Percentiles rank a stretch among this genome's conserved stretches.
phyloP scores from a whole-genome alignment of 2,797 vertebrate species.

The Furcifer pardalis region DNA sequence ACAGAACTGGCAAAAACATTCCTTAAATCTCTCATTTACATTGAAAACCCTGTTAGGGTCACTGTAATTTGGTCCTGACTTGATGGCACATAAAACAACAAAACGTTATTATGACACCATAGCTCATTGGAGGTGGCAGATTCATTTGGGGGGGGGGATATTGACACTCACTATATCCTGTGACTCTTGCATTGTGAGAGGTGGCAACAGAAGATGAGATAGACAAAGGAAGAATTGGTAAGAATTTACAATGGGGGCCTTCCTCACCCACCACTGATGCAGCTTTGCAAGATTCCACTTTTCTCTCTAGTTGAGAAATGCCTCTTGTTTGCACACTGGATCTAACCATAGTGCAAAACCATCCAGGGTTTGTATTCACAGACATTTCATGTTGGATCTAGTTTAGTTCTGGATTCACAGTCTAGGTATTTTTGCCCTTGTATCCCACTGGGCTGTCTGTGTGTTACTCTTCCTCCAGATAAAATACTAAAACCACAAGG shows the following conservation, averaged over 20 bases:
- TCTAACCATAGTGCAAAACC: background rate
- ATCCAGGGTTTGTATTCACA: background rate
- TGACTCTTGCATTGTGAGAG: background rate
- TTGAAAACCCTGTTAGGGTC: too few relatives aligned
- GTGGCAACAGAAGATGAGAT: background rate
- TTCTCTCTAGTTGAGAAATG: background rate
- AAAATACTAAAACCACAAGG: background rate
- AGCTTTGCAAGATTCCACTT: background rate
- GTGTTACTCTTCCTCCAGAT: background rate
- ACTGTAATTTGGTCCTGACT: too few relatives aligned
- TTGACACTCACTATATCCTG: background rate
- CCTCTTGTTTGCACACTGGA: background rate
- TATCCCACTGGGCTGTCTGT: background rate
- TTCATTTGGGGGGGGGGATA: background rate
- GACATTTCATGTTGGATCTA: background rate
- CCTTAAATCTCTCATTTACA: too few relatives aligned
- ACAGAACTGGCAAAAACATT: too few relatives aligned
- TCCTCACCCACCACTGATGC: background rate
- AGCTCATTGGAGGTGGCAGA: too few relatives aligned
- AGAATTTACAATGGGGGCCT: background rate
- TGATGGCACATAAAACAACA: too few relatives aligned
- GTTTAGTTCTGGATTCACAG: background rate
- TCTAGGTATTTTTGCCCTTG: background rate
- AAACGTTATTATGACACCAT: background rate
- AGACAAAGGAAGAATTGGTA: too few relatives aligned